phyloP scores from a whole-genome alignment of 1,140 invertebrate species.

The Aphaenogaster rudis region DNA sequence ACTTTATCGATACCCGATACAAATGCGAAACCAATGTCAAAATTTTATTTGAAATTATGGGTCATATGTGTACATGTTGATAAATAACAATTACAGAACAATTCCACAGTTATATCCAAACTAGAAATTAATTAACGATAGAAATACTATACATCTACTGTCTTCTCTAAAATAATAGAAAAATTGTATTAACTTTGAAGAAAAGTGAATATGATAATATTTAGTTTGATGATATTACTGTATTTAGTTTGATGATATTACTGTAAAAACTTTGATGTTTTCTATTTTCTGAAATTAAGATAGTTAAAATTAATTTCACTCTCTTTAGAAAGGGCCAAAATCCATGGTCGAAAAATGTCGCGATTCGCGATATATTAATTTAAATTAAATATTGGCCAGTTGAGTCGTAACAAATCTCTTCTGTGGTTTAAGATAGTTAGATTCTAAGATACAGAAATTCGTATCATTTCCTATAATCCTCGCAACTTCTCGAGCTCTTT shows the following conservation, averaged over 20 bases:
- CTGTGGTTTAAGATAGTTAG: not conserved
- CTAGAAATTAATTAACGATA: not conserved
- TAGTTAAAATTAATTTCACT: not conserved
- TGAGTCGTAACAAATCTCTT: too few species aligned
- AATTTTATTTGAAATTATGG: slow-evolving; percentile 33
- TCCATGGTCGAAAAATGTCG: too few species aligned
- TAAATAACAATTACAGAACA: not conserved
- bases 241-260: too few species aligned
- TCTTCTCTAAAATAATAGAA: not conserved
- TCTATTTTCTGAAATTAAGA: not conserved
- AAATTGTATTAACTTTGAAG: not conserved
- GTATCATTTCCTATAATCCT: not conserved
- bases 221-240: too few species aligned
- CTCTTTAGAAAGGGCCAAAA: too few species aligned
- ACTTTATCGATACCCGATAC: not conserved
- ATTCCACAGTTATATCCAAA: not conserved
- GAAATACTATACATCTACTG: not conserved
- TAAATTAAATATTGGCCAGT: too few species aligned
- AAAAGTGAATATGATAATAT: not conserved
- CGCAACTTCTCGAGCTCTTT: not conserved
- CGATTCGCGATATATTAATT: too few species aligned
- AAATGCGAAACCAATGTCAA: slow-evolving; percentile 4
- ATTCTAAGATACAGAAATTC: not conserved
- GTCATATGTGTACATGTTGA: not conserved
- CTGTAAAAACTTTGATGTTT: not conserved